Conservation (phyloP, 2,888 invertebrate species). For the Habroteleia sp. region DNA sequence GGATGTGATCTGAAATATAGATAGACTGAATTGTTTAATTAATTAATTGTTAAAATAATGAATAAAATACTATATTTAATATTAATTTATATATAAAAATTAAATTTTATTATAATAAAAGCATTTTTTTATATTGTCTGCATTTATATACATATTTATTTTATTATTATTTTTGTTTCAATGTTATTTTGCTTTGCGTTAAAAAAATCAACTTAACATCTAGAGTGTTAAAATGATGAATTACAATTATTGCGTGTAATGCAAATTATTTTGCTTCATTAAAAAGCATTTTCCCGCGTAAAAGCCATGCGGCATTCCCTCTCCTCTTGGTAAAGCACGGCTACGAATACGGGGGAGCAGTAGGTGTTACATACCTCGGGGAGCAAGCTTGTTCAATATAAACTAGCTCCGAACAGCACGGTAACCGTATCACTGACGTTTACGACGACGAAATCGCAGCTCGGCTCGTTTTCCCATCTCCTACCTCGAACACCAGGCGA, state of each 20-base stretch:
- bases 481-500: constrained; percentile 61
- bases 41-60: no score
- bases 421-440: constrained; percentile 82
- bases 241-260: neutral
- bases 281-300: constrained; percentile 74
- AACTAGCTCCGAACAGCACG: constrained; percentile 80
- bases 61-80: no score
- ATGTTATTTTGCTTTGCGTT: no score
- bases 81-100: no score
- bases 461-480: constrained; percentile 79
- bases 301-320: constrained; percentile 75
- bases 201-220: neutral
- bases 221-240: neutral
- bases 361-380: constrained; percentile 81
- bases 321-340: constrained; percentile 58
- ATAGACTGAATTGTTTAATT: no score
- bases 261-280: constrained; percentile 7
- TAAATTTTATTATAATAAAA: no score
- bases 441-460: constrained; percentile 81
- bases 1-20: no score
- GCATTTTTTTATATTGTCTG: no score
- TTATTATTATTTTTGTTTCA: no score
- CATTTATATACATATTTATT: no score
- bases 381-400: constrained; percentile 81
- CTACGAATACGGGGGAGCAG: constrained; percentile 57